Percentiles rank a stretch among this genome's conserved stretches.
Evolutionary conservation across 1,140 invertebrate genomes (phyloP).

Genomic region (Pseudomyrmex gracilis): DNA sequence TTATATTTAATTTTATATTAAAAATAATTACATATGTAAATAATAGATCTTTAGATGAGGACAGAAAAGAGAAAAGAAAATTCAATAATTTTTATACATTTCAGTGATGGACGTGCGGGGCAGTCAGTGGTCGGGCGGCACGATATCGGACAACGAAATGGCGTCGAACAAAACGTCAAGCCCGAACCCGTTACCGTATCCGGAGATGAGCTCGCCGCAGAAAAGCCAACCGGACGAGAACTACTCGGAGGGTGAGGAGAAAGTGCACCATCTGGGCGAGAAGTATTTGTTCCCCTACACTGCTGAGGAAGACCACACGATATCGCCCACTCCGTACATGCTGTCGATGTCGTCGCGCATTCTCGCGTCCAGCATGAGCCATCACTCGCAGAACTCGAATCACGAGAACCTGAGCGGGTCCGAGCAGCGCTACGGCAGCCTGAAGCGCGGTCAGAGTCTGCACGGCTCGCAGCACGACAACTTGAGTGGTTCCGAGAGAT

Average conservation of each 20-base stretch:
- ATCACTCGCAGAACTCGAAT: constrained; percentile 86
- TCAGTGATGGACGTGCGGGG: constrained; percentile 86
- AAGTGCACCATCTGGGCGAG: constrained; percentile 89
- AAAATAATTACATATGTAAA: too few relatives aligned
- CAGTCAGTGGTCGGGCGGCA: constrained; percentile 92
- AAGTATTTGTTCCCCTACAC: constrained; percentile 93
- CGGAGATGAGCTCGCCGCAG: constrained; percentile 87
- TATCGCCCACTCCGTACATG: constrained; percentile 85
- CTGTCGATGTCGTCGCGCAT: constrained; percentile 83
- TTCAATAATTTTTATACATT: constrained; percentile 13
- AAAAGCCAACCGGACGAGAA: constrained; percentile 88
- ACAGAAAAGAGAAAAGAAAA: not conserved
- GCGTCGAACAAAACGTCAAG: constrained; percentile 88
- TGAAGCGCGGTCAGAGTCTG: constrained; percentile 81
- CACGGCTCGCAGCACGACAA: constrained; percentile 83
- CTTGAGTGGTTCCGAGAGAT: constrained; percentile 80
- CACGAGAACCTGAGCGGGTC: constrained; percentile 81
- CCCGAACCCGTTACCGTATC: constrained; percentile 91
- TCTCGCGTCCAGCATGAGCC: constrained; percentile 82
- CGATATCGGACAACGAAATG: constrained; percentile 90
- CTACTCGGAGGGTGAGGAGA: constrained; percentile 91
- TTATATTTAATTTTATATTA: not conserved
- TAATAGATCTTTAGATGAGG: too few relatives aligned
- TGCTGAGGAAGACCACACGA: constrained; percentile 86
- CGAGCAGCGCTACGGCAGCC: constrained; percentile 82